Conservation (phyloP, 1,140 invertebrate species). For the Dendroctonus valens region DNA sequence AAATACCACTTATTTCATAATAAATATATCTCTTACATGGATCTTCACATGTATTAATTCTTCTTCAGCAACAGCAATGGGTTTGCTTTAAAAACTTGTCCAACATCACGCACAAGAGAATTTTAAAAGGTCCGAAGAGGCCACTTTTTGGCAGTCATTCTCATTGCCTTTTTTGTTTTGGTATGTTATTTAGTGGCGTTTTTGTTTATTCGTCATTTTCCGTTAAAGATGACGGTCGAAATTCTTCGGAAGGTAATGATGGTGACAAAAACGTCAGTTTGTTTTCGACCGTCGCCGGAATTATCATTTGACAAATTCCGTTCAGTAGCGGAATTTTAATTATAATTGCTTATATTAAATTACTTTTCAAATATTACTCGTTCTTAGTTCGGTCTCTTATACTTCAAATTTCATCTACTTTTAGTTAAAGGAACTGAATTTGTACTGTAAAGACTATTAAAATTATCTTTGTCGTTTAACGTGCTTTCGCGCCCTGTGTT, state of each 20-base stretch:
- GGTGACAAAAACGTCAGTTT: neutral
- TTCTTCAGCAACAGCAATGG: neutral
- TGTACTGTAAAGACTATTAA: too few species aligned
- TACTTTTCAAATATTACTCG: too few species aligned
- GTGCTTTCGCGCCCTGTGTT: too few species aligned
- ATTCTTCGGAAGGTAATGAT: conserved; percentile 1
- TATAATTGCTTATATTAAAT: too few species aligned
- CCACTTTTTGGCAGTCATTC: conserved; percentile 1
- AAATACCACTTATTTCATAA: too few species aligned
- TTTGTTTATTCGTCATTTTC: conserved; percentile 1
- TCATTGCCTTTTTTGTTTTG: conserved; percentile 1
- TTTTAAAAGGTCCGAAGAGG: conserved; percentile 3
- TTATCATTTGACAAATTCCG: neutral
- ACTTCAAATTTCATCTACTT: too few species aligned
- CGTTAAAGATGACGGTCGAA: neutral
- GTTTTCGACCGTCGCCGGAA: neutral
- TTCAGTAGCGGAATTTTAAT: too few species aligned
- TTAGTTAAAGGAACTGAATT: too few species aligned
- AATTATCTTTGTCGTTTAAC: too few species aligned
- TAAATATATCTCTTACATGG: too few species aligned
- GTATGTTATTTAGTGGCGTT: conserved; percentile 1
- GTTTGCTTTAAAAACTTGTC: neutral
- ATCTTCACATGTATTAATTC: too few species aligned
- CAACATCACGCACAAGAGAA: neutral
- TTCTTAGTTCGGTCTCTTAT: too few species aligned